phyloP scores from a whole-genome alignment of 2,888 invertebrate species.

The Iphiclides podalirius region DNA sequence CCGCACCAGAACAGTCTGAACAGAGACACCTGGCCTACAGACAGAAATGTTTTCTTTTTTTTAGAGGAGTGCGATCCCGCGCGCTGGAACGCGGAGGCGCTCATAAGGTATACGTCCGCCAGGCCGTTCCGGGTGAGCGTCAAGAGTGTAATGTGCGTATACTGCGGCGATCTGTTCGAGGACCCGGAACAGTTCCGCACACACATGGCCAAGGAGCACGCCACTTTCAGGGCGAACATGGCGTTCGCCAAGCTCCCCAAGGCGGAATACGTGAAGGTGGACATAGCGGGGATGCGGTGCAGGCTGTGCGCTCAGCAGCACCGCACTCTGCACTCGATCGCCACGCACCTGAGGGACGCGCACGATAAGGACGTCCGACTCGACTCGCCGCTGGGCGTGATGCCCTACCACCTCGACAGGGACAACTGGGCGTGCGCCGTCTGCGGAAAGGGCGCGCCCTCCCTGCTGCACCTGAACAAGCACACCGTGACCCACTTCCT shows the following conservation, averaged over 20 bases:
- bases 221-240: slow-evolving; percentile 30
- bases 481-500: slow-evolving; percentile 42
- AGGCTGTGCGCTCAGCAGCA: slow-evolving; percentile 33
- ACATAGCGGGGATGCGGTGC: slow-evolving; percentile 37
- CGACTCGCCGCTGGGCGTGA: slow-evolving; percentile 36
- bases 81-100: slow-evolving; percentile 35
- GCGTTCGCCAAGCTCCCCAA: slow-evolving; percentile 32
- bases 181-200: slow-evolving; percentile 38
- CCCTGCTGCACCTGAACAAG: slow-evolving; percentile 36
- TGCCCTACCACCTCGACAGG: slow-evolving; percentile 37
- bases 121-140: slow-evolving; percentile 41
- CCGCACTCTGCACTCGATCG: slow-evolving; percentile 28
- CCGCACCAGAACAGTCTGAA: not conserved
- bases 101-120: slow-evolving; percentile 38
- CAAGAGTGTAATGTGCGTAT: slow-evolving; percentile 38
- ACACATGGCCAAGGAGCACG: slow-evolving; percentile 40
- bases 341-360: slow-evolving; percentile 32
- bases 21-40: slow-evolving; percentile 7
- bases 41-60: slow-evolving; percentile 24
- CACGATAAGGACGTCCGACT: slow-evolving; percentile 34
- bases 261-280: slow-evolving; percentile 30
- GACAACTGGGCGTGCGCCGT: slow-evolving; percentile 37
- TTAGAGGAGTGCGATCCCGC: slow-evolving; percentile 28
- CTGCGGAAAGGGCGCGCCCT: slow-evolving; percentile 38
- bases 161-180: slow-evolving; percentile 40